These are phyloP conservation scores for Syngnathus floridae DNA, from an alignment of 2,113 vertebrate species.

Conservation along the genomic window DNA sequence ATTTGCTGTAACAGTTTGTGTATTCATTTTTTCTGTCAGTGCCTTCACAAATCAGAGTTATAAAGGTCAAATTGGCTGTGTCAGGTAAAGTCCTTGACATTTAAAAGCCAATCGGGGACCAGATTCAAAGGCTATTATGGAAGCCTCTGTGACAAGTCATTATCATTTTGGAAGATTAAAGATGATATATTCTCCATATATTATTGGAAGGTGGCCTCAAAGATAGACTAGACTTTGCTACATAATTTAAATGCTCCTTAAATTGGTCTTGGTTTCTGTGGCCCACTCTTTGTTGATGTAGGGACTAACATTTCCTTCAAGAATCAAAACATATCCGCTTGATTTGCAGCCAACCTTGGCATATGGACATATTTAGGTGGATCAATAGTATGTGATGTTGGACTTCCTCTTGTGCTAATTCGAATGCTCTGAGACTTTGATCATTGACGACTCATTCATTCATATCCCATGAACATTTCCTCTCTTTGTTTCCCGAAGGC, in stretches of 20 bases:
- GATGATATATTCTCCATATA: conserved; percentile 39
- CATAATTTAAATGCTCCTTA: conserved; percentile 16
- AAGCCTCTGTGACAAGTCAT: conserved; percentile 52
- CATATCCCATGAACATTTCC: conserved; percentile 24
- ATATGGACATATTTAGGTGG: conserved; percentile 24
- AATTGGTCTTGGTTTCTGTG: conserved; percentile 4
- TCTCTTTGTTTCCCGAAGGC: conserved; percentile 66
- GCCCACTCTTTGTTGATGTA: no score
- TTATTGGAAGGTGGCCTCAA: conserved; percentile 44
- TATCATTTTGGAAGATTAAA: conserved; percentile 65
- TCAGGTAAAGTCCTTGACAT: conserved; percentile 72
- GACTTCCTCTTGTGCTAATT: conserved; percentile 30
- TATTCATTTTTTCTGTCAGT: conserved; percentile 50
- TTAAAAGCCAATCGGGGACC: conserved; percentile 63
- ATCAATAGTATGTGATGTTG: conserved; percentile 42
- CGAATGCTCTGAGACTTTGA: conserved; percentile 51
- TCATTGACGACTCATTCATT: conserved; percentile 48
- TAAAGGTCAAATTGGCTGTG: conserved; percentile 66
- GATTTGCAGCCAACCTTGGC: conserved; percentile 18
- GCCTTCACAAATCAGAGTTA: conserved; percentile 45
- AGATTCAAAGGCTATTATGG: conserved; percentile 55
- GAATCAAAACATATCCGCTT: conserved; percentile 13
- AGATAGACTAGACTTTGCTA: conserved; percentile 33
- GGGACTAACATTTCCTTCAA: background rate
- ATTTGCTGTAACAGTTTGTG: conserved; percentile 24